A percentile compares a stretch with the other conserved stretches of the same genome.
Conservation (phyloP, 2,113 vertebrate species). For the Dolichotis patagonum region DNA sequence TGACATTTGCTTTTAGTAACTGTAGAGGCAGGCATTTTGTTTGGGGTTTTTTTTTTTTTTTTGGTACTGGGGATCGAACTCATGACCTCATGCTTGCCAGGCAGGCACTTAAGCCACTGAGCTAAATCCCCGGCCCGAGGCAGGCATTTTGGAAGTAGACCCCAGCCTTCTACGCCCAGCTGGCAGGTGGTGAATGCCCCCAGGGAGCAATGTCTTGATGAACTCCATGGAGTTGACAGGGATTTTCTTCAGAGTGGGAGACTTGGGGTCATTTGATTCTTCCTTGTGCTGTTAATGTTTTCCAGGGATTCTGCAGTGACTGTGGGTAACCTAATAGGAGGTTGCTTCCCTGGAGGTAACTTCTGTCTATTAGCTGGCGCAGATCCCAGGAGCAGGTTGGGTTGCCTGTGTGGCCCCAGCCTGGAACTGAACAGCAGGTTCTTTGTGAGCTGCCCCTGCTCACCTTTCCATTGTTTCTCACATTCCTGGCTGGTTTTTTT, state of each 20-base stretch:
- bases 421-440: neutral
- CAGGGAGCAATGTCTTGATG: neutral
- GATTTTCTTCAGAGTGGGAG: neutral
- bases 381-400: neutral
- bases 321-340: neutral
- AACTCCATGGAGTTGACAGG: no score
- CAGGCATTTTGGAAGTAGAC: neutral
- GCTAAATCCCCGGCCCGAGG: no score
- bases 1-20: neutral
- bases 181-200: neutral
- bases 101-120: no score
- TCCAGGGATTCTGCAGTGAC: neutral
- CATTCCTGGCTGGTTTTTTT: neutral
- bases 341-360: neutral
- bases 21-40: neutral
- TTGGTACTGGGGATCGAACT: no score
- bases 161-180: neutral
- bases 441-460: neutral
- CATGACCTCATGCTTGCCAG: no score
- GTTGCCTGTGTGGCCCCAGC: neutral
- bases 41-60: no score
- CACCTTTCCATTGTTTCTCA: neutral
- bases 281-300: neutral
- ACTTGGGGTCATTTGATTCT: neutral
- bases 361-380: neutral